phyloP scores from a whole-genome alignment of 2,888 invertebrate genomes.

The Hoplodrina blanda region DNA sequence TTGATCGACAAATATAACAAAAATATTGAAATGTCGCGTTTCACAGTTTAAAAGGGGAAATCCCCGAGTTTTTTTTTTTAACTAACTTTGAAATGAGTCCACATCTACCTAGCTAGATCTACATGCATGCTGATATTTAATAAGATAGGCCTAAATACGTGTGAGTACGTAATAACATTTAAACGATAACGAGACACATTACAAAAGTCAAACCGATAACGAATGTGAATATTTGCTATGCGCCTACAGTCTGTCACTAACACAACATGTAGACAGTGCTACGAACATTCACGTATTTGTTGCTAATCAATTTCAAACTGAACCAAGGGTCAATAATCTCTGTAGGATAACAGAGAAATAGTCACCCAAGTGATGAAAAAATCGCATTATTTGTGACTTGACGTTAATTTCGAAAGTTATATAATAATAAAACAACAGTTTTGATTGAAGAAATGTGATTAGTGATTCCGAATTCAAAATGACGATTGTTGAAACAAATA shows the following conservation, averaged over 20 bases:
- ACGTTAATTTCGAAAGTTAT: constrained; percentile 50
- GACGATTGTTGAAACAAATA: constrained; percentile 75
- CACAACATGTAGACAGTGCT: constrained; percentile 54
- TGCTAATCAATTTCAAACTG: constrained; percentile 40
- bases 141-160: constrained; percentile 57
- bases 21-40: neutral
- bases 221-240: constrained; percentile 59
- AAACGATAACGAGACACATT: constrained; percentile 77
- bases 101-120: constrained; percentile 16
- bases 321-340: constrained; percentile 61
- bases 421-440: constrained; percentile 41
- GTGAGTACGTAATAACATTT: constrained; percentile 67
- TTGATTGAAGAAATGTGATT: constrained; percentile 67
- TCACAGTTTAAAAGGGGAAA: neutral
- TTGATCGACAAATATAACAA: no score
- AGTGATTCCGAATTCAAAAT: constrained; percentile 68
- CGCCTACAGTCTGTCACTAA: constrained; percentile 54
- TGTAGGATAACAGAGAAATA: constrained; percentile 29
- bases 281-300: constrained; percentile 56
- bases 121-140: constrained; percentile 50
- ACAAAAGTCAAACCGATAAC: constrained; percentile 82
- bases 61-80: neutral
- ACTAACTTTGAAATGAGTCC: neutral
- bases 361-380: constrained; percentile 52
- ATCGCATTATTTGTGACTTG: constrained; percentile 60